Conservation (phyloP, 1,140 invertebrate genomes). For the Andricus grossulariae region DNA sequence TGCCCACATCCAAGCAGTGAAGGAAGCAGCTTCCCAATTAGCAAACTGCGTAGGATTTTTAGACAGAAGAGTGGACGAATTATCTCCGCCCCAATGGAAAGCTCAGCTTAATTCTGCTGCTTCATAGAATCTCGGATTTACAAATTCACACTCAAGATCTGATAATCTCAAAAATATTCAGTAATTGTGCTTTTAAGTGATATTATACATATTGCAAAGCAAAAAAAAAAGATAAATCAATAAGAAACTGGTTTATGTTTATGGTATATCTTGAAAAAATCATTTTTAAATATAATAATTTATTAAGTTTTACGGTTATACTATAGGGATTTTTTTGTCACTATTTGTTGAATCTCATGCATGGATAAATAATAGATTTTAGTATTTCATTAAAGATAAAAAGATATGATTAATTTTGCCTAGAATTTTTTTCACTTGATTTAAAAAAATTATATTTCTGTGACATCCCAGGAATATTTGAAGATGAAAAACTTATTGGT, state of each 20-base stretch:
- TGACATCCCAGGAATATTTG: too few species aligned
- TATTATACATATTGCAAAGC: neutral
- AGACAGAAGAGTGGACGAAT: conserved; percentile 65
- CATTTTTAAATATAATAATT: conserved; percentile 5
- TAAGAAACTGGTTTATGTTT: too few species aligned
- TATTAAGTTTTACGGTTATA: neutral
- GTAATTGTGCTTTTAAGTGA: neutral
- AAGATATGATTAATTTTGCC: too few species aligned
- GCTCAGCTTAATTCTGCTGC: conserved; percentile 42
- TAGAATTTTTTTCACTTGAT: too few species aligned
- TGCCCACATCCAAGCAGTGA: conserved; percentile 55
- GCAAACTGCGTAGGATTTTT: conserved; percentile 64
- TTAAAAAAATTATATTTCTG: too few species aligned
- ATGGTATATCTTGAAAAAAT: neutral
- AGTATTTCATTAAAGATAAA: too few species aligned
- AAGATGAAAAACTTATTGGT: too few species aligned
- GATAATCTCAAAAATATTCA: neutral
- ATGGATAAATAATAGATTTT: too few species aligned
- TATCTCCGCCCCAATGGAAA: conserved; percentile 65
- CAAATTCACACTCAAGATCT: neutral
- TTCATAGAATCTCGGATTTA: neutral
- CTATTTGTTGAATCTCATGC: too few species aligned
- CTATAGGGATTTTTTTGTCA: neutral
- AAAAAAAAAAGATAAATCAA: neutral
- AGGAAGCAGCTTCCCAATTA: conserved; percentile 60